Conservation (phyloP, 2,113 vertebrate species). For the Tapirus terrestris region DNA sequence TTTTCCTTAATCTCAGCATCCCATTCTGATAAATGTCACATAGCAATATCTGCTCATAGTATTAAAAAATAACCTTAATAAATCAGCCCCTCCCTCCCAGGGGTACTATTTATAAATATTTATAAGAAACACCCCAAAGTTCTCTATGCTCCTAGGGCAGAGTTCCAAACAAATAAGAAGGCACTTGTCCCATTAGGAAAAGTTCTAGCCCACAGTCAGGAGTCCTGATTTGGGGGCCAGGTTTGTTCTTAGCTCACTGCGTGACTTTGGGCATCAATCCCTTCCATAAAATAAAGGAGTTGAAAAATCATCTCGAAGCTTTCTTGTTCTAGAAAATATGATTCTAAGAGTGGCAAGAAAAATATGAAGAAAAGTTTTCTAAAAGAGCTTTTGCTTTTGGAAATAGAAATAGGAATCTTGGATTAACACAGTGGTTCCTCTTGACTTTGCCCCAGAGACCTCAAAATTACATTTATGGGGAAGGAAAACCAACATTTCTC, state of each 20-base stretch:
- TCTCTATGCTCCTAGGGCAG: not conserved
- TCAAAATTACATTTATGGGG: not conserved
- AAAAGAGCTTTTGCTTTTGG: not conserved
- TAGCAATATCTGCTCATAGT: not conserved
- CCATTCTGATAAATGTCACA: slow-evolving; percentile 7
- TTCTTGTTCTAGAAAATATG: not conserved
- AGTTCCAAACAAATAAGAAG: slow-evolving; percentile 24
- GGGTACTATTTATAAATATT: not conserved
- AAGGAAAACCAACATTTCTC: not conserved
- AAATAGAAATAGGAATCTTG: not conserved
- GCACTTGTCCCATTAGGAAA: not conserved
- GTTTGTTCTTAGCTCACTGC: not conserved
- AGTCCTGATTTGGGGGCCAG: not conserved
- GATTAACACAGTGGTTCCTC: not conserved
- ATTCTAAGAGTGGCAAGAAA: not conserved
- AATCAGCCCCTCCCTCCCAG: not conserved
- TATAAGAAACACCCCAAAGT: not conserved
- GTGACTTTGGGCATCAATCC: not conserved
- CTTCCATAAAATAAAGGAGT: not conserved
- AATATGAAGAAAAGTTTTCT: not conserved
- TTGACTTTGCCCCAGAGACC: not conserved
- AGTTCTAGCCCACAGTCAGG: not conserved
- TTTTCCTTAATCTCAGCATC: slow-evolving; percentile 6
- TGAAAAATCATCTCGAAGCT: not conserved
- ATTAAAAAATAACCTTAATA: slow-evolving; percentile 11